Evolutionary conservation across 2,888 invertebrate genomes (phyloP), one percentile per base, ranked within the genome.

Genomic region (Hipparchia sbordonii): DNA sequence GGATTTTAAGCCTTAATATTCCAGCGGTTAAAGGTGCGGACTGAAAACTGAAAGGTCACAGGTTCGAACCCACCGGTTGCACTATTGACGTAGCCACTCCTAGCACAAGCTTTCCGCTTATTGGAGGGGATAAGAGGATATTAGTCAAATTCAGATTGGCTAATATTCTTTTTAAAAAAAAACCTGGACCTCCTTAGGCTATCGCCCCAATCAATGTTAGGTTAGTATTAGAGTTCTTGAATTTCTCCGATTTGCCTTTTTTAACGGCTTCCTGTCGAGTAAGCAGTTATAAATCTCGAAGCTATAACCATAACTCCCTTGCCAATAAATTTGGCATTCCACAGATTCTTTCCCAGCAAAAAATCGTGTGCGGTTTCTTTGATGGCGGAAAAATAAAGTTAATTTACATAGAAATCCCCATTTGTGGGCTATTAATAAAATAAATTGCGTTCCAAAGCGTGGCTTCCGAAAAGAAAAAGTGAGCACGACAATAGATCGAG

Each of bases 331-430:
- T 54, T 45, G n/a, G 52, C 54, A 52, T 71, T 60, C 56, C 54
- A 13, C 39, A 13, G 67, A 66, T 68, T 72, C 65, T 56, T 60
- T 70, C n/a, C 51, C 12, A 39, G 45, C 59, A 51, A 65, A 77
- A 73, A 78, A 74, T 68, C 66, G 74, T 79, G 79, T 39, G 54
- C 87, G 89, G 88, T 82, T 79, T 82, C 85, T 89, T 87, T 88
- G 84, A 82, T 74, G 69, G 70, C 61, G 71, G 65, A 74, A 66
- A 81, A 84, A 82, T 82, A 85, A 88, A 46, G 84, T 79, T 77
- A 81, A 89, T 89, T 83, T 85, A 85, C 85, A 87, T 86, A 83
- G 84, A 84, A 89, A 89, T 90, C 86, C 87, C 88, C 86, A 88
- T 88, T 88, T 87, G 80, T 81, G 81, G 75, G 79, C 78, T 77